Base-by-base conservation (phyloP, 1,140 invertebrate species). In the Aphelinus atriplicis region DNA sequence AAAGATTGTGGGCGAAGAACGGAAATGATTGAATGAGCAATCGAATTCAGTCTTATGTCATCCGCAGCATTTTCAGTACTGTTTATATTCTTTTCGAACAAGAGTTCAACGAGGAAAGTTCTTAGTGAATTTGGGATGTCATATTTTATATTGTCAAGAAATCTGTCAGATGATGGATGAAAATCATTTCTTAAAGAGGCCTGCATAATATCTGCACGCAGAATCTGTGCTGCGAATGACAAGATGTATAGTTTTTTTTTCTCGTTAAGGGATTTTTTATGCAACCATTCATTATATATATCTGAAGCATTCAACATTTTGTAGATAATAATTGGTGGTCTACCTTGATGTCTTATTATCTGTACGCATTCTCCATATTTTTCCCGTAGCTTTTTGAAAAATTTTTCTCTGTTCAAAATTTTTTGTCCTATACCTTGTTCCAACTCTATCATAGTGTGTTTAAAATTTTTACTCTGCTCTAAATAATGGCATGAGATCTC, bases 11-110 rank as follows among this genome's bases (percentile, higher is more conserved):
- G 75, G n/a, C 84, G 81, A 73, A 85, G 77, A 5, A 80, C 53
- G 80, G 81, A 67, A 76, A 84, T 82, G 69, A 86, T 85, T 71
- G 81, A 79, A 76, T 85, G 80, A 63, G 81, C 71, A 74, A 78
- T 77, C 3, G 3, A 48, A 55, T 79, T 80, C 57, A 80, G 80
- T 81, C 83, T 84, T 43, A 75, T 78, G 78, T 26, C 26, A 26
- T 26, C 26, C 26, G 26, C 26, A 82, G 80, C 78, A 82, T 78
- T 68, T 79, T 56, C 43, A 65, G 48, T 71, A 26, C 7, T 45
- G 9, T 46, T 57, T 74, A 71, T 73, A 68, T 63, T 57, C 48
- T 56, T 43, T 6, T 3, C 42, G 64, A 9, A 26, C 3, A 78
- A 46, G 2, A 76, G 48, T 10, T 63, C 2, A 50, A 58, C 42